Evolutionary conservation across 2,888 invertebrate species (phyloP).

Genomic region (Cephus pulcher): DNA sequence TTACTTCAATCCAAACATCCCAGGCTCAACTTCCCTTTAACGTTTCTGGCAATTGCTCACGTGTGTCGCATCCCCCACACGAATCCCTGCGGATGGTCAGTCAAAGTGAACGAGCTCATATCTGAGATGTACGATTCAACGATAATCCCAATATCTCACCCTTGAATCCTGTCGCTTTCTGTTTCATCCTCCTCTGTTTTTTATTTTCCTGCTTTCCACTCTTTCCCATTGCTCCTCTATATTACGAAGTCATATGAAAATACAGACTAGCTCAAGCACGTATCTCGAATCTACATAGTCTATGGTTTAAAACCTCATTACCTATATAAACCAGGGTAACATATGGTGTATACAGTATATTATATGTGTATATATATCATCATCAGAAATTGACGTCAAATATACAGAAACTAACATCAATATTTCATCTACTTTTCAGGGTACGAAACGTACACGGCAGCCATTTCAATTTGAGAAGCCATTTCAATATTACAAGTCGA

Average conservation of each 20-base stretch:
- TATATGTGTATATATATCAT: neutral
- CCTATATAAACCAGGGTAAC: neutral
- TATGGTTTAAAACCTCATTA: neutral
- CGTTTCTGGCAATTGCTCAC: neutral
- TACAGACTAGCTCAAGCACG: neutral
- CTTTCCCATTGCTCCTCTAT: neutral
- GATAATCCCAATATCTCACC: neutral
- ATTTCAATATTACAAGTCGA: neutral
- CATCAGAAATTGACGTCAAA: no score
- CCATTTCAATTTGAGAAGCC: neutral
- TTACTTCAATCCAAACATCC: neutral
- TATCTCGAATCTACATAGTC: neutral
- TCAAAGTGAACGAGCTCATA: neutral
- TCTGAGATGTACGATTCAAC: neutral
- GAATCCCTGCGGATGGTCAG: slow-evolving; percentile 2
- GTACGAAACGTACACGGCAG: neutral
- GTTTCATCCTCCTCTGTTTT: neutral
- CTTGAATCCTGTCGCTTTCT: neutral
- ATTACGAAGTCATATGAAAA: neutral
- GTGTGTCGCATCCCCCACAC: neutral
- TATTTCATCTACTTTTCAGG: neutral
- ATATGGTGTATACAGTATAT: neutral
- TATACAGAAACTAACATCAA: neutral
- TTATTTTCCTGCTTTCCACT: neutral
- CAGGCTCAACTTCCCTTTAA: neutral